phyloP scores from a whole-genome alignment of 2,113 vertebrate species.

The Notechis scutatus region DNA sequence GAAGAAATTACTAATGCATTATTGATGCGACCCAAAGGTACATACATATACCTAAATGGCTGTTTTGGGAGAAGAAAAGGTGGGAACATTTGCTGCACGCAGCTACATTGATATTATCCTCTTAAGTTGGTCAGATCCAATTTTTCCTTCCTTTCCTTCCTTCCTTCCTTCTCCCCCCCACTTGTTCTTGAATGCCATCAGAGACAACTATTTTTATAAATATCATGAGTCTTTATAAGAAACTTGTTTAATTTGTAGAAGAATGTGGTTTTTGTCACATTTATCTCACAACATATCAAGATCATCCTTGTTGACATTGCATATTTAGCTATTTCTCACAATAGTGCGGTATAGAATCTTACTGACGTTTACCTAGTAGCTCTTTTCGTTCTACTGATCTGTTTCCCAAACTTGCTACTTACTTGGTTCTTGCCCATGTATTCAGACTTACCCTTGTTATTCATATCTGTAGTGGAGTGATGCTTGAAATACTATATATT shows the following conservation, averaged over 20 bases:
- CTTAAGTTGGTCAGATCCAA: neutral
- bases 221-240: neutral
- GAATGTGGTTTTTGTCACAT: neutral
- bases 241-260: neutral
- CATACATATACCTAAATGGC: neutral
- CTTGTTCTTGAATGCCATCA: neutral
- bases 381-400: neutral
- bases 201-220: neutral
- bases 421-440: neutral
- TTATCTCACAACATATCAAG: neutral
- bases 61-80: neutral
- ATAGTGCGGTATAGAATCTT: neutral
- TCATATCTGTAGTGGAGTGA: neutral
- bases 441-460: neutral
- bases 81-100: neutral
- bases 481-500: neutral
- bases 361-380: neutral
- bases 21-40: neutral
- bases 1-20: neutral
- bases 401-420: neutral
- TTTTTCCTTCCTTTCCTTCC: neutral
- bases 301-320: neutral
- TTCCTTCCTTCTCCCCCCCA: too few species aligned
- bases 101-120: neutral
- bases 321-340: neutral